A percentile compares a stretch with the other conserved stretches of the same genome.
Evolutionary conservation across 2,888 invertebrate species (phyloP).

Genomic region (Mamestra brassicae): DNA sequence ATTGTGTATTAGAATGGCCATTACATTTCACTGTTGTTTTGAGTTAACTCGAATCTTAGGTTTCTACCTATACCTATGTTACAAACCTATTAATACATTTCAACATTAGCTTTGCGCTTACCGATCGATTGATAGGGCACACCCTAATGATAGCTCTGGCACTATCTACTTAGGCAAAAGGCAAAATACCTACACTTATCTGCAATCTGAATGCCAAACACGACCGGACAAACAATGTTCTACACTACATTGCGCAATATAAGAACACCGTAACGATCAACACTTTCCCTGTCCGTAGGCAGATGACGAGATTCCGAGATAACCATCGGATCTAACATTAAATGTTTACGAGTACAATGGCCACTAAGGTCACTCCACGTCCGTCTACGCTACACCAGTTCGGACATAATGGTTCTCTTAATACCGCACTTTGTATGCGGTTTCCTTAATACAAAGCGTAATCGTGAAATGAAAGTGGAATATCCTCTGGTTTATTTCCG

Average conservation of each 20-base stretch:
- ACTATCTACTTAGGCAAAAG: conserved; percentile 17
- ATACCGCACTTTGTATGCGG: conserved; percentile 56
- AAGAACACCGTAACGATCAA: conserved; percentile 66
- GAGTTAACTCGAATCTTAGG: background rate
- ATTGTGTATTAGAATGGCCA: background rate
- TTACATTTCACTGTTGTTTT: conserved; percentile 10
- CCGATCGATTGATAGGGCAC: conserved; percentile 7
- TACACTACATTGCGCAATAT: conserved; percentile 74
- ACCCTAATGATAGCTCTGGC: conserved; percentile 33
- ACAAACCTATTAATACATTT: background rate
- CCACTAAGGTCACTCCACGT: conserved; percentile 50
- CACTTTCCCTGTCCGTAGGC: conserved; percentile 81
- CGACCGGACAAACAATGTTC: conserved; percentile 58
- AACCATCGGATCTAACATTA: conserved; percentile 45
- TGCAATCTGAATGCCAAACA: conserved; percentile 40
- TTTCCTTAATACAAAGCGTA: conserved; percentile 40
- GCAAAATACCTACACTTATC: conserved; percentile 26
- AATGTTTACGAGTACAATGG: conserved; percentile 47
- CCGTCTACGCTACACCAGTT: conserved; percentile 29
- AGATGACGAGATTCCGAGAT: conserved; percentile 64
- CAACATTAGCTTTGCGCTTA: conserved; percentile 8
- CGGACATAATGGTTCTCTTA: conserved; percentile 42
- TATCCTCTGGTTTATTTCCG: conserved; percentile 34
- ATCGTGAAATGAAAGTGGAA: conserved; percentile 58
- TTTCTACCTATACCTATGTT: background rate